phyloP scores from a whole-genome alignment of 2,888 invertebrate genomes.

The Callinectes sapidus region DNA sequence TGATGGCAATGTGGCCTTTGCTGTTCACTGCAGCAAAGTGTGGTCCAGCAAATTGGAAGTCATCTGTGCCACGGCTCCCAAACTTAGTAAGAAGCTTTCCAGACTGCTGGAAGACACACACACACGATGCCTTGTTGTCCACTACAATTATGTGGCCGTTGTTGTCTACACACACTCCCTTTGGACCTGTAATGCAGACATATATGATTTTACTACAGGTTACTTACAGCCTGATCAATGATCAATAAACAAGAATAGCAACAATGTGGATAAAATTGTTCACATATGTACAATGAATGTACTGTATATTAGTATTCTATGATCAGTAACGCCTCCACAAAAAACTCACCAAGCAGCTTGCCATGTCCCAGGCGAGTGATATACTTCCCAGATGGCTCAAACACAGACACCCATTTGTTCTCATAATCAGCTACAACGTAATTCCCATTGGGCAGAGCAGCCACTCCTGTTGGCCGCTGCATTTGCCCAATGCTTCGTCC shows the following conservation, averaged over 20 bases:
- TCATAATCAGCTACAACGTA: constrained; percentile 79
- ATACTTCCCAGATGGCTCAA: constrained; percentile 78
- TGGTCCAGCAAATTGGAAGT: constrained; percentile 79
- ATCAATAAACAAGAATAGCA: neutral
- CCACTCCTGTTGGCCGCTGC: constrained; percentile 79
- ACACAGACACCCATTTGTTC: constrained; percentile 78
- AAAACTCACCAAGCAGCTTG: constrained; percentile 76
- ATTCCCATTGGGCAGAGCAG: constrained; percentile 77
- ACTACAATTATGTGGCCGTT: constrained; percentile 78
- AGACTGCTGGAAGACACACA: constrained; percentile 77
- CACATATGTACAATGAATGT: no score
- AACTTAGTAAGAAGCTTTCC: constrained; percentile 78
- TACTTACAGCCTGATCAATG: neutral
- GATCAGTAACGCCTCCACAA: neutral
- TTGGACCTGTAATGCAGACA: constrained; percentile 75
- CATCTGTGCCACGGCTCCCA: constrained; percentile 77
- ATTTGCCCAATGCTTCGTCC: constrained; percentile 78
- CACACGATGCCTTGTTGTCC: constrained; percentile 78
- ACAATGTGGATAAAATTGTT: no score
- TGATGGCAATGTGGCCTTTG: constrained; percentile 77
- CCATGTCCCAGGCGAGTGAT: constrained; percentile 77
- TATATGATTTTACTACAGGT: neutral
- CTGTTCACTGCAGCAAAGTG: constrained; percentile 79
- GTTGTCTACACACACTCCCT: constrained; percentile 77
- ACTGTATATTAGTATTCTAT: no score